Evolutionary conservation across 2,113 vertebrate genomes (phyloP).

Genomic region (Pangasianodon hypophthalmus): DNA sequence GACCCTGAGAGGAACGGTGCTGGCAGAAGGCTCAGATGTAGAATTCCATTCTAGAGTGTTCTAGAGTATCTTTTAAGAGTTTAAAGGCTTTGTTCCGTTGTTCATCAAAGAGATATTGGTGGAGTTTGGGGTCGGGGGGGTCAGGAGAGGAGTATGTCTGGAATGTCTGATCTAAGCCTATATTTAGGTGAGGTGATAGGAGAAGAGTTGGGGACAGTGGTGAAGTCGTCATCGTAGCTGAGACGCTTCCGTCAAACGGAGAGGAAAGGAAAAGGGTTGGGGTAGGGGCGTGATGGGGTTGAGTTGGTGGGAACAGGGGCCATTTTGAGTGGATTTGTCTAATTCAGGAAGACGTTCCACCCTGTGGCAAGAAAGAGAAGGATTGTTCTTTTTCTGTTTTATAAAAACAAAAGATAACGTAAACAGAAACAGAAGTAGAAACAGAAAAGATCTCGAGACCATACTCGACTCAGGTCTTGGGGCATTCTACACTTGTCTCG

Average conservation of each 20-base stretch:
- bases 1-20: conserved; percentile 34
- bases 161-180: conserved; percentile 70
- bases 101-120: conserved; percentile 68
- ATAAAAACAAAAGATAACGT: background rate
- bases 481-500: background rate
- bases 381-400: background rate
- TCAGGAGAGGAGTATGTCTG: conserved; percentile 61
- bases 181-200: conserved; percentile 75
- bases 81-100: conserved; percentile 73
- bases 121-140: conserved; percentile 38
- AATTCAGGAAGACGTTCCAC: conserved; percentile 11
- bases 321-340: background rate
- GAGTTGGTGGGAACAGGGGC: conserved; percentile 9
- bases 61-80: conserved; percentile 63
- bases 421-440: background rate
- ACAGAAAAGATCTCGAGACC: background rate
- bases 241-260: conserved; percentile 70
- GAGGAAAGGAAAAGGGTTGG: conserved; percentile 65
- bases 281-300: background rate
- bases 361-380: background rate
- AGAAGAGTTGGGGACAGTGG: conserved; percentile 64
- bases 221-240: conserved; percentile 67
- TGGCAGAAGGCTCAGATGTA: conserved; percentile 70
- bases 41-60: conserved; percentile 69
- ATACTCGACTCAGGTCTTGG: background rate